Evolutionary conservation across 2,113 vertebrate species (phyloP).

Genomic region (Lates calcarifer): DNA sequence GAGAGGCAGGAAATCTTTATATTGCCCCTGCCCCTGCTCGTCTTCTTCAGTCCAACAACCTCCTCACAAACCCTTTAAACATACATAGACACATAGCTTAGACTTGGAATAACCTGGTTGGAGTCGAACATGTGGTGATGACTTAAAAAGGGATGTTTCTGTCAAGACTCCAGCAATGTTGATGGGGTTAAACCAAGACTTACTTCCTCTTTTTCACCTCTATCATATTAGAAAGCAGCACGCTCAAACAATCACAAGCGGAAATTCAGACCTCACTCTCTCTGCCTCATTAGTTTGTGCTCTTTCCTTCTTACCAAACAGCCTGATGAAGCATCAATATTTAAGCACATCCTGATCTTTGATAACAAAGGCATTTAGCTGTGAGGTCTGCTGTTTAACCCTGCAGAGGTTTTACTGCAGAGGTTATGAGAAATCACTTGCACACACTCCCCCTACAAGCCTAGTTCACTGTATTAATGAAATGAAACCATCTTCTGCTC

Average conservation of each 20-base stretch:
- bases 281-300: constrained; percentile 24
- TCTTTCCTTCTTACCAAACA: background rate
- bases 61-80: background rate
- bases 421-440: background rate
- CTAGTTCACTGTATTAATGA: background rate
- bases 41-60: background rate
- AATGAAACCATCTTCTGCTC: background rate
- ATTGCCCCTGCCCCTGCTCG: background rate
- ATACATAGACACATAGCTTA: background rate
- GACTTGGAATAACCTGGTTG: background rate
- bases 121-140: background rate
- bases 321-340: constrained; percentile 23
- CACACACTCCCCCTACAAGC: background rate
- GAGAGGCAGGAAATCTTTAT: too few relatives aligned
- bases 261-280: background rate
- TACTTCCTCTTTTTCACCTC: constrained; percentile 35
- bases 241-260: constrained; percentile 11
- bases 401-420: background rate
- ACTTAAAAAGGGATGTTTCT: background rate
- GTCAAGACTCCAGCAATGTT: background rate
- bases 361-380: background rate
- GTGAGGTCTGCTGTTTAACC: background rate
- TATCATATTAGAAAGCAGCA: background rate
- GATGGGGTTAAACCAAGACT: background rate
- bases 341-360: constrained; percentile 20